Percentiles rank a stretch among this genome's conserved stretches.
Conservation (phyloP, 53 echinoderm and acorn worm genomes). For the Temnopleurus reevesii region DNA sequence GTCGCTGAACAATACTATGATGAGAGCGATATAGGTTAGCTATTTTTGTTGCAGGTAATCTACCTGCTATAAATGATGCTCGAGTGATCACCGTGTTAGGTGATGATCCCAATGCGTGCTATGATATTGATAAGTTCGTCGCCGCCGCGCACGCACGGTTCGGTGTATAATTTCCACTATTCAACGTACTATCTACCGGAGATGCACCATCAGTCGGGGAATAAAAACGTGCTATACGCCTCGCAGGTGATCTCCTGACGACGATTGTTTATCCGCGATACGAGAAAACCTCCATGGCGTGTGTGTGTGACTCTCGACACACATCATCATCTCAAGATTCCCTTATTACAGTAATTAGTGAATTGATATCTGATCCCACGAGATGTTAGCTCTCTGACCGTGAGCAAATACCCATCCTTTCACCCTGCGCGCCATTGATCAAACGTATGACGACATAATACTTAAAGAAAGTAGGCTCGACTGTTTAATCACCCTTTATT, state of each 20-base stretch:
- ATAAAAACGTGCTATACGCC: background rate
- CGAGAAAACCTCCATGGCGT: background rate
- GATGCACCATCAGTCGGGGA: too few relatives aligned
- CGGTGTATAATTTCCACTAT: background rate
- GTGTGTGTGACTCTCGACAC: background rate
- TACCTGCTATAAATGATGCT: background rate
- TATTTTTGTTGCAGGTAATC: background rate
- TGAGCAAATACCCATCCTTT: background rate
- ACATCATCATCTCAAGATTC: background rate
- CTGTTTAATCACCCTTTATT: constrained; percentile 12
- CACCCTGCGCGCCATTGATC: background rate
- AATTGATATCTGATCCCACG: background rate
- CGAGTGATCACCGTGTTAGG: background rate
- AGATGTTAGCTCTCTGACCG: background rate
- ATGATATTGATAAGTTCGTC: background rate
- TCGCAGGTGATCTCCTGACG: background rate
- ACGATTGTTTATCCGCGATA: background rate
- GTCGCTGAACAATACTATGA: background rate
- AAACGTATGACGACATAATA: background rate
- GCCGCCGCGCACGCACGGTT: background rate
- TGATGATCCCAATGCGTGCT: background rate
- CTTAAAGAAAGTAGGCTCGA: too few relatives aligned
- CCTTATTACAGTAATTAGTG: background rate
- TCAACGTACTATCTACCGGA: background rate
- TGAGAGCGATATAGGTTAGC: background rate